Conservation (phyloP, 2,113 vertebrate species). For the Eira barbara region DNA sequence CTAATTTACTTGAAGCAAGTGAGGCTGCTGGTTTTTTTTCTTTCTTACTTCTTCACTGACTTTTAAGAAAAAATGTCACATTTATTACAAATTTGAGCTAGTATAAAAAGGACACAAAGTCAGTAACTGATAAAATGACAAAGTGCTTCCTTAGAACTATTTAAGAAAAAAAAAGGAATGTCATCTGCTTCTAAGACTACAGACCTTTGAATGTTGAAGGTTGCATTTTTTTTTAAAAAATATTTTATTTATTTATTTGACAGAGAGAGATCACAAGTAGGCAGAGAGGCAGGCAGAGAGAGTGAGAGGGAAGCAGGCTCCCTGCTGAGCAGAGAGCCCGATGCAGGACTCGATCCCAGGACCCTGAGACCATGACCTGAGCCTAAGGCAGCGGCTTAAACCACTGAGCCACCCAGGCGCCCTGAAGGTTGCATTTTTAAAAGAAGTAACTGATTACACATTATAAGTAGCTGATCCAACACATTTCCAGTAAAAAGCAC, state of each 20-base stretch:
- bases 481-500: constrained; percentile 32
- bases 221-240: neutral
- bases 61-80: neutral
- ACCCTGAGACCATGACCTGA: no score
- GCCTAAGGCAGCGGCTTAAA: no score
- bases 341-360: no score
- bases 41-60: neutral
- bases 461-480: constrained; percentile 40
- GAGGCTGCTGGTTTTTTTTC: neutral
- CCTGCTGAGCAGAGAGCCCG: no score
- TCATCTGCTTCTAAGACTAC: constrained; percentile 2
- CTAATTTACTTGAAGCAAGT: constrained; percentile 37
- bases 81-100: constrained; percentile 40
- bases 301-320: no score
- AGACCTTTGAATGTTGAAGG: constrained; percentile 34
- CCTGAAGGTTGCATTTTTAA: constrained; percentile 18
- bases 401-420: no score
- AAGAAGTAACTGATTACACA: constrained; percentile 11
- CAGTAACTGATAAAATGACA: constrained; percentile 28
- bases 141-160: constrained; percentile 10
- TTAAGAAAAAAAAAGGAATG: neutral
- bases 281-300: no score
- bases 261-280: no score
- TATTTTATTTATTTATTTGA: no score
- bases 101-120: constrained; percentile 25